Conservation (phyloP, 2,113 vertebrate species). For the Dendropsophus ebraccatus region DNA sequence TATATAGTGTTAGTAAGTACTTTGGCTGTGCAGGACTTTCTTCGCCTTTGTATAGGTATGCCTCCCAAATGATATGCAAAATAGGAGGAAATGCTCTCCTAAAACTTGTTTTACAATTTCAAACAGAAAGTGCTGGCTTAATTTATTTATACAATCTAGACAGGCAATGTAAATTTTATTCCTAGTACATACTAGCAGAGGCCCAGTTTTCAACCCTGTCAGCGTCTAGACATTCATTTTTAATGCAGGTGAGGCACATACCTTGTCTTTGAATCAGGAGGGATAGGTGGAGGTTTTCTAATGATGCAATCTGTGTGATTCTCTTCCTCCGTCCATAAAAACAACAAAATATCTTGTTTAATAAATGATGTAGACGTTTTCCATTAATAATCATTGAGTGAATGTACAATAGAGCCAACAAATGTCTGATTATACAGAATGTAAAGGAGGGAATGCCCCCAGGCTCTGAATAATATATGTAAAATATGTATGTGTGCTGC, state of each 20-base stretch:
- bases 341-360: constrained; percentile 11
- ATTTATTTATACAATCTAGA: constrained; percentile 22
- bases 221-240: constrained; percentile 39
- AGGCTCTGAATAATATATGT: constrained; percentile 19
- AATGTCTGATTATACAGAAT: constrained; percentile 4
- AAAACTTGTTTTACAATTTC: constrained; percentile 15
- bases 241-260: constrained; percentile 32
- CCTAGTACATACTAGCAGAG: neutral
- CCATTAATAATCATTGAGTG: constrained; percentile 10
- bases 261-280: constrained; percentile 27
- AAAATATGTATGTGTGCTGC: neutral
- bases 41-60: neutral
- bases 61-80: constrained; percentile 7
- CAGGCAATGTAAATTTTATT: constrained; percentile 13
- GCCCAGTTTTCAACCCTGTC: constrained; percentile 10
- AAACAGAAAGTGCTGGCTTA: constrained; percentile 1
- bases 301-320: neutral
- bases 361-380: constrained; percentile 23
- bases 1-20: neutral
- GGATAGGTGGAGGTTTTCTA: constrained; percentile 12
- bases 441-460: neutral
- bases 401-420: neutral
- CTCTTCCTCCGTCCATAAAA: neutral
- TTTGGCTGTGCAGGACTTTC: neutral
- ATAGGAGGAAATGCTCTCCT: neutral